Base-by-base conservation (phyloP, 2,888 invertebrate genomes). In the Ennomos erosarius region DNA sequence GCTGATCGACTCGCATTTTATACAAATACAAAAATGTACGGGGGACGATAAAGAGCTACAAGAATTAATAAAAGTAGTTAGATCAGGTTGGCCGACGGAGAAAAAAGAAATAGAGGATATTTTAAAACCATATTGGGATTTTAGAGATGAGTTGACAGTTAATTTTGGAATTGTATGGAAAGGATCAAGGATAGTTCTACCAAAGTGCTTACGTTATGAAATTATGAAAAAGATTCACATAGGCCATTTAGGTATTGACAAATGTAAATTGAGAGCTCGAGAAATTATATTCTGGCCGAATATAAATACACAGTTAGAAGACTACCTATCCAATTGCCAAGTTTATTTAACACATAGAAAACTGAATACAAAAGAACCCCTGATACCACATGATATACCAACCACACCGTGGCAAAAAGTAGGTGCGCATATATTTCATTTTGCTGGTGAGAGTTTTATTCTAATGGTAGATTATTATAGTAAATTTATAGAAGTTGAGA, bases 271-370 rank as follows among this genome's bases (percentile, higher is more conserved):
- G 16, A 53, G 65, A n/a, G 63, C 67, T 2, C 26, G 62, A 8
- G 68, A 67, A 55, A 54, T 59, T 33, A 59, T 67, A 46, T 70
- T 55, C 55, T 69, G 68, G 68, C 68, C 70, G 3, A 55, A 61
- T 45, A 64, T 68, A 11, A 64, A 51, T 16, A 35, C 56, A 9
- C 62, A 70, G n/a, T 38, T 68, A 50, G 34, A 61, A 10, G 59
- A 68, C 50, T 53, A 46, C 42, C 26, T 68, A 12, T 62, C 49
- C 11, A 38, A 59, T 33, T 68, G 68, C 43, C 62, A 67, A n/a
- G 62, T 57, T 1, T 70, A 68, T 45, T 40, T 70, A 8, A 55
- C 65, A 4, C 26, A 55, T 47, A 56, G 46, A 44, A 62, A 38
- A 37, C 16, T 2, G 3, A 16, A 16, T 16, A 16, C 16, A 16